Evolutionary conservation across 1,140 invertebrate species (phyloP).

Genomic region (Calosoma granatense): DNA sequence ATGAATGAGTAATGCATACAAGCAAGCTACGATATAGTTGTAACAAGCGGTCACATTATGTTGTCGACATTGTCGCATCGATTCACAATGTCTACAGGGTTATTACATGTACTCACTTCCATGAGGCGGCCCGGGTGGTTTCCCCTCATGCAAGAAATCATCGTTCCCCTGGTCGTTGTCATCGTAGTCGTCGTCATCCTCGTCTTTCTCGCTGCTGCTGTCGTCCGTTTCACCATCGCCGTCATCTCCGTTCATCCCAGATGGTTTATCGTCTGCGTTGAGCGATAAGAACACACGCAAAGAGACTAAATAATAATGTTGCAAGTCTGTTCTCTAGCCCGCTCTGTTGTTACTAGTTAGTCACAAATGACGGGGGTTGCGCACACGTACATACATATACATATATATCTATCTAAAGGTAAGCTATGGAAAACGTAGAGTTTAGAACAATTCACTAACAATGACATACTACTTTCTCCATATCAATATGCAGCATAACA

Average conservation of each 20-base stretch:
- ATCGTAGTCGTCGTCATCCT: conserved; percentile 27
- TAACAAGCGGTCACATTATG: too few species aligned
- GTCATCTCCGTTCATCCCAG: conserved; percentile 8
- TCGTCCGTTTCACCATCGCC: conserved; percentile 14
- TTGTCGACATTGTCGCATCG: too few species aligned
- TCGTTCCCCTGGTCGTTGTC: conserved; percentile 14
- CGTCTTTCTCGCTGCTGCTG: conserved; percentile 22
- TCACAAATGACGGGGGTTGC: neutral
- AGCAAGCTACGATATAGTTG: too few species aligned
- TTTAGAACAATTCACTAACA: too few species aligned
- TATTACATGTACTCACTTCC: conserved; percentile 28
- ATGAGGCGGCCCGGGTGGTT: conserved; percentile 27
- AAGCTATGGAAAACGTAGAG: too few species aligned
- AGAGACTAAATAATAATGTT: conserved; percentile 61
- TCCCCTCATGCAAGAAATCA: conserved; percentile 14
- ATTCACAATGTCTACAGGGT: too few species aligned
- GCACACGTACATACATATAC: neutral
- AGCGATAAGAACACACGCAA: conserved; percentile 72
- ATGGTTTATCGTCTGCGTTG: conserved; percentile 50
- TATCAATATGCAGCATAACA: too few species aligned
- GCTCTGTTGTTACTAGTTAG: conserved; percentile 7
- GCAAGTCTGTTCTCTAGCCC: conserved; percentile 28
- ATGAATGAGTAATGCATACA: too few species aligned
- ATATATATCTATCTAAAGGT: too few species aligned
- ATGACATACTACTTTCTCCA: too few species aligned